phyloP scores from a whole-genome alignment of 1,140 invertebrate genomes.

The Nixonia krombeini region DNA sequence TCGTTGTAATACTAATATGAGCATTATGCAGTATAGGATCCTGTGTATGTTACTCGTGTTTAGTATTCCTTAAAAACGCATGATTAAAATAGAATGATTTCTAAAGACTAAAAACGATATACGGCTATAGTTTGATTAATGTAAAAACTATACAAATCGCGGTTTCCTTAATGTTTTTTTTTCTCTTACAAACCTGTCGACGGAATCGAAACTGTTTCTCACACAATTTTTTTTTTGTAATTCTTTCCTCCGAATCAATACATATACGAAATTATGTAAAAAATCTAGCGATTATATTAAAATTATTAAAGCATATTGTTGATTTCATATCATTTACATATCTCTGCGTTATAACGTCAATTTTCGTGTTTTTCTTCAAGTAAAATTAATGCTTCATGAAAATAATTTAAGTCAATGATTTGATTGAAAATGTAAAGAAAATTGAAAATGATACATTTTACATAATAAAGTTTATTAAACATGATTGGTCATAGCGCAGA shows the following conservation, averaged over 20 bases:
- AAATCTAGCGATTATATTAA: conserved; percentile 21
- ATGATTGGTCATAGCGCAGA: conserved; percentile 25
- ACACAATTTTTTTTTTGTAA: conserved; percentile 8
- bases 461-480: background rate
- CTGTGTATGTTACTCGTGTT: conserved; percentile 58
- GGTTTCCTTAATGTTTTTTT: conserved; percentile 38
- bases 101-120: conserved; percentile 59
- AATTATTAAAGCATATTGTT: background rate
- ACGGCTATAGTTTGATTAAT: conserved; percentile 56
- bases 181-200: conserved; percentile 53
- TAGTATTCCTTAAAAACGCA: conserved; percentile 61
- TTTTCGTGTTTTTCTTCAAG: too few relatives aligned
- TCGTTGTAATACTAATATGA: conserved; percentile 71
- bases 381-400: too few relatives aligned
- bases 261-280: conserved; percentile 20
- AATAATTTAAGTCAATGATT: too few relatives aligned
- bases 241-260: background rate
- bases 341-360: conserved; percentile 10
- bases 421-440: too few relatives aligned
- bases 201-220: conserved; percentile 43
- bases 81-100: conserved; percentile 61
- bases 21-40: conserved; percentile 67
- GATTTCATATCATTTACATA: conserved; percentile 9
- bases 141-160: conserved; percentile 63
- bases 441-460: too few relatives aligned